Evolutionary conservation across 2,113 vertebrate genomes (phyloP).

Genomic region (Paradoxurus hermaphroditus): DNA sequence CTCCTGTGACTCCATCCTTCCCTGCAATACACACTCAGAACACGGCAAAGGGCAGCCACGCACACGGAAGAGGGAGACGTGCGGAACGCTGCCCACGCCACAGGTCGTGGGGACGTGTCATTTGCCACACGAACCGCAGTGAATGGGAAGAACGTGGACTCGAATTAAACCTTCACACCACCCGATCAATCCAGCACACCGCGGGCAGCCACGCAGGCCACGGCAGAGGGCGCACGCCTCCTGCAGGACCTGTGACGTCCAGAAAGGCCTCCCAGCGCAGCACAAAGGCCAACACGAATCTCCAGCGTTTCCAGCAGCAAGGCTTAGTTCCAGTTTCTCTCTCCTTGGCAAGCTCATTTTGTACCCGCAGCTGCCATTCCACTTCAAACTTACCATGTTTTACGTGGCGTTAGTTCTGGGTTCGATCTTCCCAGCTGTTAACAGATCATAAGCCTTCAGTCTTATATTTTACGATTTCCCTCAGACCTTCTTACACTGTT

Average conservation of each 20-base stretch:
- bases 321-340: not conserved
- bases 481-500: not conserved
- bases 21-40: not conserved
- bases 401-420: not conserved
- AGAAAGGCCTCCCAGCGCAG: too few relatives aligned
- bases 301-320: not conserved
- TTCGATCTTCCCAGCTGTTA: not conserved
- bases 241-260: not conserved
- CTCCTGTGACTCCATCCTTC: not conserved
- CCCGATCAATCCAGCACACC: not conserved
- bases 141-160: not conserved
- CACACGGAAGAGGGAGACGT: not conserved
- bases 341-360: not conserved
- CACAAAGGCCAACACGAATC: not conserved
- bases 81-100: not conserved
- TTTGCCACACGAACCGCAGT: not conserved
- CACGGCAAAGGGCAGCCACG: not conserved
- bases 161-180: not conserved
- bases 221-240: not conserved
- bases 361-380: not conserved
- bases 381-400: not conserved
- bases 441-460: not conserved
- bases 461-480: not conserved
- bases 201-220: too few relatives aligned
- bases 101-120: not conserved